Evolutionary conservation across 2,113 vertebrate genomes (phyloP).

Genomic region (Neolamprologus falcicula): DNA sequence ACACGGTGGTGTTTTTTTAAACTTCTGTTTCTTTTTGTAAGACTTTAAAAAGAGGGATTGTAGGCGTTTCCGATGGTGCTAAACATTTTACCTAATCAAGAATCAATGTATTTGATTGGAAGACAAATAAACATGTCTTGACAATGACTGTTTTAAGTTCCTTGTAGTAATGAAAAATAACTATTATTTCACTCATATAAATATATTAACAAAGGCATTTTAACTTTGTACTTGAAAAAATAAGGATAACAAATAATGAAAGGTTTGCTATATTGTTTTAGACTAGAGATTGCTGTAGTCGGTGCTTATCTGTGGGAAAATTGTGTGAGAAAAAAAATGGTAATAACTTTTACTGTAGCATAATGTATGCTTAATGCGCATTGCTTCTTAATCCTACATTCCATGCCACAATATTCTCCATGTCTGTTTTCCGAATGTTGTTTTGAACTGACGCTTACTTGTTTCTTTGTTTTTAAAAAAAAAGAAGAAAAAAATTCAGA

Average conservation of each 20-base stretch:
- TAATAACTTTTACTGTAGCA: constrained; percentile 82
- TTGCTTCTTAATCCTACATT: constrained; percentile 80
- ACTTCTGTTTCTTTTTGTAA: constrained; percentile 59
- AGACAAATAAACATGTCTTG: constrained; percentile 84
- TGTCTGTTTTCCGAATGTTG: constrained; percentile 39
- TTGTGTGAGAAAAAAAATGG: constrained; percentile 82
- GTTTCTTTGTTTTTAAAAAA: not conserved
- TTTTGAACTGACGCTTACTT: constrained; percentile 25
- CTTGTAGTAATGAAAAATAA: constrained; percentile 85
- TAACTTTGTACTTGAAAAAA: constrained; percentile 99
- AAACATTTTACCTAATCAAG: constrained; percentile 93
- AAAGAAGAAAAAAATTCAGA: constrained; percentile 47
- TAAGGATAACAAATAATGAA: constrained; percentile 70
- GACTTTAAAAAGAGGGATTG: constrained; percentile 73
- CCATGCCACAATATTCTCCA: constrained; percentile 73
- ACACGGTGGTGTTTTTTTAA: constrained; percentile 51
- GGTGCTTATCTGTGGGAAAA: constrained; percentile 93
- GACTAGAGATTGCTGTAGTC: constrained; percentile 96
- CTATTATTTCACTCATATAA: constrained; percentile 96
- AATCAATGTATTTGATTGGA: constrained; percentile 84
- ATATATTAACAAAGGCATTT: constrained; percentile 93
- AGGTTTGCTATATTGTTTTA: constrained; percentile 94
- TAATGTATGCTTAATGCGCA: constrained; percentile 78
- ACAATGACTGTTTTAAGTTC: constrained; percentile 92
- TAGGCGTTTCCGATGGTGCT: constrained; percentile 92